phyloP scores from a whole-genome alignment of 2,797 vertebrate species.

The Brotula barbata region DNA sequence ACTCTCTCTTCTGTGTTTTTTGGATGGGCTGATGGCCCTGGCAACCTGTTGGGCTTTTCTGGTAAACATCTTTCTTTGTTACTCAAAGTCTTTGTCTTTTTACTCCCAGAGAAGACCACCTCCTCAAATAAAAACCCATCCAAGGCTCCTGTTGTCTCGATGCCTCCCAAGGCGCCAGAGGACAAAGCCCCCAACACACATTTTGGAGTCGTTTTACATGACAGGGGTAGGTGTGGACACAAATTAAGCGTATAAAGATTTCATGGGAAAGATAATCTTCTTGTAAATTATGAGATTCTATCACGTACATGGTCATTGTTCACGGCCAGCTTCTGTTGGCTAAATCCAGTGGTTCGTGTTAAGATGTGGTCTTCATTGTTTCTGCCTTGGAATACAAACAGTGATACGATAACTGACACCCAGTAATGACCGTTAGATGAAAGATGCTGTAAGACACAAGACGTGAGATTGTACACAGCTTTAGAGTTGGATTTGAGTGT shows the following conservation, averaged over 20 bases:
- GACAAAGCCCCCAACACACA: constrained; percentile 82
- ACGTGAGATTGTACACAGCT: constrained; percentile 34
- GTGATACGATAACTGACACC: constrained; percentile 39
- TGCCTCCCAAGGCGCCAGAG: constrained; percentile 81
- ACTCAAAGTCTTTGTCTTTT: constrained; percentile 15
- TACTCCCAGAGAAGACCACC: constrained; percentile 76
- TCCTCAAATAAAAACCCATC: constrained; percentile 84
- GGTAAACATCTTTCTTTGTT: too few relatives aligned
- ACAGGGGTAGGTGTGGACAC: constrained; percentile 73
- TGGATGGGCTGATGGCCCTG: too few relatives aligned
- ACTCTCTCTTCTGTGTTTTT: too few relatives aligned
- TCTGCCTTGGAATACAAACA: constrained; percentile 37
- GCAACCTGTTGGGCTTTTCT: too few relatives aligned
- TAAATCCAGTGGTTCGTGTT: constrained; percentile 28
- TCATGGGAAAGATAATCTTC: too few relatives aligned
- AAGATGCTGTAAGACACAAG: constrained; percentile 39
- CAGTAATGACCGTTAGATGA: constrained; percentile 42
- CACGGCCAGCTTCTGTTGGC: constrained; percentile 13
- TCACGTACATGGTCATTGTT: too few relatives aligned
- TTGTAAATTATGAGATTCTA: too few relatives aligned
- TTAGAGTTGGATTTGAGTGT: constrained; percentile 22
- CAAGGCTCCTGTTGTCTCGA: constrained; percentile 81
- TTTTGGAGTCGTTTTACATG: constrained; percentile 88
- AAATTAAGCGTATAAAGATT: background rate
- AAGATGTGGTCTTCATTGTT: constrained; percentile 54